Percentiles rank a stretch among this genome's conserved stretches.
phyloP scores from a whole-genome alignment of 2,113 vertebrate species.

The Phalacrocorax carbo region DNA sequence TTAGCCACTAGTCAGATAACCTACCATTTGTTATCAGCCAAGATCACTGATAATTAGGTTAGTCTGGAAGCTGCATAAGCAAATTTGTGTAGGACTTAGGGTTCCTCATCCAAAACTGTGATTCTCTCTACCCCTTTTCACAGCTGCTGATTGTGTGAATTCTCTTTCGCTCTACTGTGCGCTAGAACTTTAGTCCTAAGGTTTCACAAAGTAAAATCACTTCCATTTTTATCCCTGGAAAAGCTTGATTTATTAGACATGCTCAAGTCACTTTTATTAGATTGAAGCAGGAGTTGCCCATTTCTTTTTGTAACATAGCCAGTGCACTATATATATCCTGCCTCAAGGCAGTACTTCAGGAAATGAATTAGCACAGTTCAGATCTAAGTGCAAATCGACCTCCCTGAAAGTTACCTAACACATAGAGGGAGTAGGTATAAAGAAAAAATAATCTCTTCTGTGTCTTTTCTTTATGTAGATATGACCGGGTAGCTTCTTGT shows the following conservation, averaged over 20 bases:
- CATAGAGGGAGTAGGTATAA: not conserved
- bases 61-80: not conserved
- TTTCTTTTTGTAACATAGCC: not conserved
- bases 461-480: not conserved
- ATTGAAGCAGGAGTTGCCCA: not conserved
- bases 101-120: not conserved
- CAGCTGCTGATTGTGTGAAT: not conserved
- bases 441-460: not conserved
- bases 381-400: not conserved
- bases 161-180: not conserved
- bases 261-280: not conserved
- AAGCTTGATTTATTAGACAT: not conserved
- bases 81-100: not conserved
- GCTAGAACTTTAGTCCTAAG: not conserved
- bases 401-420: not conserved
- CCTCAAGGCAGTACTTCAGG: not conserved
- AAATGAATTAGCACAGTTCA: not conserved
- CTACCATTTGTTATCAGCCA: not conserved
- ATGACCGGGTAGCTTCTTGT: not conserved
- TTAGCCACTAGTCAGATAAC: not conserved
- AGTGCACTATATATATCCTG: not conserved
- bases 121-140: not conserved
- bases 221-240: not conserved
- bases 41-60: not conserved
- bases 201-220: not conserved